Conservation (phyloP, 1,140 invertebrate genomes). For the Dendrolimus kikuchii region DNA sequence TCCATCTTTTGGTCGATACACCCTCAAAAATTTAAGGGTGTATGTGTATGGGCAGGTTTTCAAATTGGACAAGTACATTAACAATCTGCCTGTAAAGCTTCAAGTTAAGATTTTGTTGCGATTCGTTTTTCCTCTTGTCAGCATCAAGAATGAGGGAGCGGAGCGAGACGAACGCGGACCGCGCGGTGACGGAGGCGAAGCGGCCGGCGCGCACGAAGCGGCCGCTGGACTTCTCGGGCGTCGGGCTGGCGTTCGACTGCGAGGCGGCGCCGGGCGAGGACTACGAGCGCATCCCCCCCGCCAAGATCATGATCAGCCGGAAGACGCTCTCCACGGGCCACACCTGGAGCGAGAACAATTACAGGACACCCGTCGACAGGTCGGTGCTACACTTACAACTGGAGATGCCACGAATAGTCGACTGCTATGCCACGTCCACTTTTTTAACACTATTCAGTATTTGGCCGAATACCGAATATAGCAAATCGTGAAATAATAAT, state of each 20-base stretch:
- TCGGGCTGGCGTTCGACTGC: conserved; percentile 50
- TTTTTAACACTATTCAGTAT: too few relatives aligned
- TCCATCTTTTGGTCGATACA: too few relatives aligned
- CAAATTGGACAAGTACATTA: too few relatives aligned
- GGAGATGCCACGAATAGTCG: too few relatives aligned
- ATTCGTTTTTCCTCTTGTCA: too few relatives aligned
- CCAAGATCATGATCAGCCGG: conserved; percentile 63
- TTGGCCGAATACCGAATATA: too few relatives aligned
- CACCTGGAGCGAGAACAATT: conserved; percentile 64
- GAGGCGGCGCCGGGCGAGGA: conserved; percentile 32
- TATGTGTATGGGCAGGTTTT: too few relatives aligned
- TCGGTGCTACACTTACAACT: conserved; percentile 6
- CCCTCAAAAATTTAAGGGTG: too few relatives aligned
- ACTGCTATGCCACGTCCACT: too few relatives aligned
- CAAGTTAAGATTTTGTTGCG: too few relatives aligned
- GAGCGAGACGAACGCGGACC: conserved; percentile 38
- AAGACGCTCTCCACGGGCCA: conserved; percentile 61
- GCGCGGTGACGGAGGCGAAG: conserved; percentile 33
- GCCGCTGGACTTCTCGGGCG: conserved; percentile 50
- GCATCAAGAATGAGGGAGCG: conserved; percentile 53
- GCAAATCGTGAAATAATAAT: too few relatives aligned
- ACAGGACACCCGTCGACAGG: conserved; percentile 64
- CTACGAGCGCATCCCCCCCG: conserved; percentile 45
- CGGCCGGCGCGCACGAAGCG: conserved; percentile 40
- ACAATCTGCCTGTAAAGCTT: too few relatives aligned